These are phyloP conservation scores for Drosophila repletoides DNA, from an alignment of 1,140 invertebrate genomes.

Conservation along the genomic window DNA sequence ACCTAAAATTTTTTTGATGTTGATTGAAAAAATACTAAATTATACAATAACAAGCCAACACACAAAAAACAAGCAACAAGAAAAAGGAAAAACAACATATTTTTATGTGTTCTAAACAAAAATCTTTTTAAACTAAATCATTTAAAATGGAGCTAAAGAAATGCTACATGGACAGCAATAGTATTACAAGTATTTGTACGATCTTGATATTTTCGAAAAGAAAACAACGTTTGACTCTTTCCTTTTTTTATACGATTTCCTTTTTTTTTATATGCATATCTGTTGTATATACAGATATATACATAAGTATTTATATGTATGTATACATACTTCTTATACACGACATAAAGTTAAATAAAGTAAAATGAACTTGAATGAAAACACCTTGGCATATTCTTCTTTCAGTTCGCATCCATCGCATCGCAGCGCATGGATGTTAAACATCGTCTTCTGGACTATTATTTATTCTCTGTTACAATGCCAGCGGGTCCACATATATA, in stretches of 20 bases:
- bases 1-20: no score
- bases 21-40: slow-evolving; percentile 18
- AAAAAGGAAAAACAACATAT: no score
- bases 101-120: neutral
- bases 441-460: no score
- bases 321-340: slow-evolving; percentile 43
- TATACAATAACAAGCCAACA: no score
- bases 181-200: no score
- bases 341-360: slow-evolving; percentile 69
- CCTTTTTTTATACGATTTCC: slow-evolving; percentile 14
- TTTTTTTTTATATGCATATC: slow-evolving; percentile 33
- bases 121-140: neutral
- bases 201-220: no score
- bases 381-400: neutral
- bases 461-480: slow-evolving; percentile 73
- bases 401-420: neutral
- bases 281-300: slow-evolving; percentile 3
- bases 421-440: no score
- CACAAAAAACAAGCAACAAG: no score
- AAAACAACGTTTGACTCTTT: slow-evolving; percentile 1
- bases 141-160: neutral
- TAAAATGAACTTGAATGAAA: slow-evolving; percentile 37
- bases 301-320: slow-evolving; percentile 53
- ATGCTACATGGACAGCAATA: slow-evolving; percentile 5
- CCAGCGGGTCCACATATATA: slow-evolving; percentile 75